Conservation (phyloP, 2,797 vertebrate species). For the Leptatherina wallacei region DNA sequence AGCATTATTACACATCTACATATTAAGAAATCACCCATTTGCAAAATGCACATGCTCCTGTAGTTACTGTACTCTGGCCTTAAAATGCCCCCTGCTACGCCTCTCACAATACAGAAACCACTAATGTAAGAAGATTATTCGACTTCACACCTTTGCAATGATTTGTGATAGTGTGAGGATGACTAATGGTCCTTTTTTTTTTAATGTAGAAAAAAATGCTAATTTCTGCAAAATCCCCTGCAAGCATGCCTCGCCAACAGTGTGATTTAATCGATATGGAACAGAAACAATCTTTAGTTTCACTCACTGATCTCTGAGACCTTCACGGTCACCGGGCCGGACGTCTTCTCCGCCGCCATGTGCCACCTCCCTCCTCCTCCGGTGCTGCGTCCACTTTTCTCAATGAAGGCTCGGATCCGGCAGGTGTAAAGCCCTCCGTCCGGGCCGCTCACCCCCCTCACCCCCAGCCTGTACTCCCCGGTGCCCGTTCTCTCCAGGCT, state of each 20-base stretch:
- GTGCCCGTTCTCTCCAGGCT: slow-evolving; percentile 80
- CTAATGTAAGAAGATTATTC: background rate
- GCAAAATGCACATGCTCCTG: background rate
- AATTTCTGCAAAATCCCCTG: background rate
- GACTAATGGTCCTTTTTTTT: background rate
- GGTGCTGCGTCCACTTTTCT: slow-evolving; percentile 60
- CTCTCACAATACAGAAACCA: background rate
- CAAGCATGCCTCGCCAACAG: no score
- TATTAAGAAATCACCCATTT: background rate
- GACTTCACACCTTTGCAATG: background rate
- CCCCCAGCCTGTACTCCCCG: slow-evolving; percentile 83
- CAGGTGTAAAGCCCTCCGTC: slow-evolving; percentile 89
- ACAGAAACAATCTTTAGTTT: background rate
- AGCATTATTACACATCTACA: slow-evolving; percentile 22
- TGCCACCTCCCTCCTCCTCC: slow-evolving; percentile 87
- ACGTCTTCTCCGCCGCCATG: slow-evolving; percentile 87
- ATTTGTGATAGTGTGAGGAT: background rate
- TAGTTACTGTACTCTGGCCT: background rate
- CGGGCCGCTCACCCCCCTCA: slow-evolving; percentile 80
- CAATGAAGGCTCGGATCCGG: slow-evolving; percentile 85
- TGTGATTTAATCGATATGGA: no score
- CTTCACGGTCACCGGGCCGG: slow-evolving; percentile 82
- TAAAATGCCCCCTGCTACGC: background rate
- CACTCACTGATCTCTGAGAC: slow-evolving; percentile 88
- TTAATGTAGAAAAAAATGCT: no score